These are phyloP conservation scores for Zaprionus lachaisei DNA, from an alignment of 1,140 invertebrate species.

Conservation along the genomic window DNA sequence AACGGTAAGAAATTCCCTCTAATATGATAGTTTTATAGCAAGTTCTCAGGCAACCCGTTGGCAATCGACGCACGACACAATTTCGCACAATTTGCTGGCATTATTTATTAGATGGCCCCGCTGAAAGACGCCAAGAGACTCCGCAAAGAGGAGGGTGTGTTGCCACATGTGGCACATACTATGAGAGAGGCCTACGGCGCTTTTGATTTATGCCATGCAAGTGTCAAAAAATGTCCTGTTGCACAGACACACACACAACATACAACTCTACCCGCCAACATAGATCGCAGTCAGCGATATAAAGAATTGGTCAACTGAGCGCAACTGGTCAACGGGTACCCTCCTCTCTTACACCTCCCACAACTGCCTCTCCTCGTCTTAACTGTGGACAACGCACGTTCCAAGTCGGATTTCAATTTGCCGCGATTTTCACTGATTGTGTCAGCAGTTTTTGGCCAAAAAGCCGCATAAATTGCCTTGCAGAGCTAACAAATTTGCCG, in stretches of 20 bases:
- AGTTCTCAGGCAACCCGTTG: constrained; percentile 61
- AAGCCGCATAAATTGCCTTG: constrained; percentile 61
- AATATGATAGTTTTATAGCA: constrained; percentile 41
- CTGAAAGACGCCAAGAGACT: constrained; percentile 67
- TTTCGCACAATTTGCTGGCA: constrained; percentile 70
- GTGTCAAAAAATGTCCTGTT: constrained; percentile 83
- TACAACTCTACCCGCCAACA: constrained; percentile 39
- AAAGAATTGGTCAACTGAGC: constrained; percentile 43
- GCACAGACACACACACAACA: constrained; percentile 50
- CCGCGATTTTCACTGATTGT: constrained; percentile 67
- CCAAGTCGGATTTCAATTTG: constrained; percentile 54
- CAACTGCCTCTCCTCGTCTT: neutral
- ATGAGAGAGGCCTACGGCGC: constrained; percentile 54
- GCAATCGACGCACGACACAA: constrained; percentile 32
- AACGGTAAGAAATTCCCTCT: neutral
- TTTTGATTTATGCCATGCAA: constrained; percentile 82
- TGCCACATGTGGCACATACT: constrained; percentile 20
- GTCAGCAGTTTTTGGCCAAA: constrained; percentile 49
- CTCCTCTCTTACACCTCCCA: neutral
- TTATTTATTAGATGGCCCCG: constrained; percentile 80
- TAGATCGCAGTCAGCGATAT: constrained; percentile 63
- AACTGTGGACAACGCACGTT: constrained; percentile 46
- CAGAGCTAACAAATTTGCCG: constrained; percentile 65
- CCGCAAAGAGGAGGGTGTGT: constrained; percentile 4
- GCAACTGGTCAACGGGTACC: constrained; percentile 11